phyloP scores from a whole-genome alignment of 30 jellyfish, hydroid and myxozoan genomes.

The Rhopilema esculentum region DNA sequence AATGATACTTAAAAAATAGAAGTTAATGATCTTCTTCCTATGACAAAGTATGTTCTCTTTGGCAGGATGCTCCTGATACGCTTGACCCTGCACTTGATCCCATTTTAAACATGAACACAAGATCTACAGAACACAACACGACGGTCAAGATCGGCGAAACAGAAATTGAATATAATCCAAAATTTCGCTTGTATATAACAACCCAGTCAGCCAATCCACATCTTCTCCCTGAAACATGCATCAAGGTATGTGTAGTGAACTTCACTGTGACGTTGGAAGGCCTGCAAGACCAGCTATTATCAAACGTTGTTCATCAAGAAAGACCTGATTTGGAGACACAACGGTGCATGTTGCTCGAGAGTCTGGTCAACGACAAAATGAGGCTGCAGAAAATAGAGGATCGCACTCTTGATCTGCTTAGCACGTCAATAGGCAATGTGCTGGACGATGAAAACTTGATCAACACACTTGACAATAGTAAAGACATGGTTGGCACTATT shows the following conservation, averaged over 20 bases:
- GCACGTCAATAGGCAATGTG: constrained; percentile 78
- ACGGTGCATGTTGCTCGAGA: constrained; percentile 63
- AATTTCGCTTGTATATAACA: constrained; percentile 74
- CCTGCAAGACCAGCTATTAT: constrained; percentile 80
- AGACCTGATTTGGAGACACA: constrained; percentile 87
- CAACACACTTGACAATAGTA: constrained; percentile 82
- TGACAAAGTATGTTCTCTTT: background rate
- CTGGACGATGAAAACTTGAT: constrained; percentile 88
- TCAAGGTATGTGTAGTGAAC: constrained; percentile 79
- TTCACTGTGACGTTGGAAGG: constrained; percentile 88
- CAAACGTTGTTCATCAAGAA: constrained; percentile 82
- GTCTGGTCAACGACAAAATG: constrained; percentile 65
- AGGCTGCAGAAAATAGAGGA: constrained; percentile 81
- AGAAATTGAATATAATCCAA: constrained; percentile 77
- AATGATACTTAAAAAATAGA: too few relatives aligned
- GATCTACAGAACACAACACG: constrained; percentile 21
- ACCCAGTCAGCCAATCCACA: constrained; percentile 73
- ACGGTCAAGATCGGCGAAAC: constrained; percentile 68
- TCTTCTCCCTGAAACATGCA: constrained; percentile 82
- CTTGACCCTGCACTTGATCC: constrained; percentile 87
- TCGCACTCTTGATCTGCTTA: constrained; percentile 72
- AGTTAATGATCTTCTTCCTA: too few relatives aligned
- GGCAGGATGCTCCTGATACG: constrained; percentile 74
- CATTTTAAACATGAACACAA: constrained; percentile 56
- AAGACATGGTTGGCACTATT: constrained; percentile 64